phyloP scores from a whole-genome alignment of 2,888 invertebrate species.

The Tenthredo mesomela region DNA sequence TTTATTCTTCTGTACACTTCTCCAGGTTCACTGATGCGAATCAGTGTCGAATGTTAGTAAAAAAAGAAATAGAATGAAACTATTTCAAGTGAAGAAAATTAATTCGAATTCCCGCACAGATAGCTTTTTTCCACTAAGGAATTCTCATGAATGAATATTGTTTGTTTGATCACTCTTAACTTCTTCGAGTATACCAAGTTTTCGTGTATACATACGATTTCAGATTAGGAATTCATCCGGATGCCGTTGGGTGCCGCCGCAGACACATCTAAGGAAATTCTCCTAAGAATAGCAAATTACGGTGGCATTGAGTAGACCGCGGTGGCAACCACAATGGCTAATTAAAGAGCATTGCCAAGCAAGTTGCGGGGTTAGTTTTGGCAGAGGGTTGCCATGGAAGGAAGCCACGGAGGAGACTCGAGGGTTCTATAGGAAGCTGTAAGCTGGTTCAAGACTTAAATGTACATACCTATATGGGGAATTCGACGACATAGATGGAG shows the following conservation, averaged over 20 bases:
- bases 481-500: constrained; percentile 31
- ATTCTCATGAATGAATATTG: not conserved
- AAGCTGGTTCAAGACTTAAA: constrained; percentile 11
- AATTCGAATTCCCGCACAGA: not conserved
- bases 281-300: constrained; percentile 64
- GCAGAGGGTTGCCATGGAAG: constrained; percentile 54
- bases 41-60: not conserved
- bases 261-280: constrained; percentile 57
- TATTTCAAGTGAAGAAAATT: not conserved
- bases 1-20: not conserved
- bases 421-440: constrained; percentile 31
- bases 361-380: constrained; percentile 52
- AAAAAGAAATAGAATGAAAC: not conserved
- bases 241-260: constrained; percentile 22
- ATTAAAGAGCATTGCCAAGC: constrained; percentile 66
- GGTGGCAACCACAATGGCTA: constrained; percentile 64
- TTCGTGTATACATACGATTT: constrained; percentile 44
- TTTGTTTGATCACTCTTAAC: constrained; percentile 29
- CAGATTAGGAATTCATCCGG: constrained; percentile 53
- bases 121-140: not conserved
- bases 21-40: not conserved
- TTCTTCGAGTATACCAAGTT: constrained; percentile 10
- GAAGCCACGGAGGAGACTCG: constrained; percentile 34
- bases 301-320: constrained; percentile 60
- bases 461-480: constrained; percentile 27